phyloP scores from a whole-genome alignment of 1,140 invertebrate species.

The Battus philenor region DNA sequence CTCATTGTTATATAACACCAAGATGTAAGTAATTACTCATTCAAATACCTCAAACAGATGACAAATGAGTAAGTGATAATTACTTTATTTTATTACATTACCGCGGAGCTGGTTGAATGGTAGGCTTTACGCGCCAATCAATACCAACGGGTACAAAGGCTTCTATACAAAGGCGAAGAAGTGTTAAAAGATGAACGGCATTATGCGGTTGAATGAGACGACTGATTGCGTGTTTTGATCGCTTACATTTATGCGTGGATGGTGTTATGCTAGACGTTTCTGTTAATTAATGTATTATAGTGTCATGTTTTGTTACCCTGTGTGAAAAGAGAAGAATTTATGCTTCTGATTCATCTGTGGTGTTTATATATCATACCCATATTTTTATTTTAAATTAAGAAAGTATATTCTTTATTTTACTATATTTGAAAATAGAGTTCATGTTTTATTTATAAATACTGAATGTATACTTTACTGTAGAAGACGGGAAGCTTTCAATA shows the following conservation, averaged over 20 bases:
- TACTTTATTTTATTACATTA: slow-evolving; percentile 13
- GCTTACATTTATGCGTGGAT: slow-evolving; percentile 22
- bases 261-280: slow-evolving; percentile 19
- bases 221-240: slow-evolving; percentile 47
- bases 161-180: slow-evolving; percentile 28
- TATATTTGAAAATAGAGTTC: too few species aligned
- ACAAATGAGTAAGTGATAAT: slow-evolving; percentile 4
- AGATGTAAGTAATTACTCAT: neutral
- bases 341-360: too few species aligned
- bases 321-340: too few species aligned
- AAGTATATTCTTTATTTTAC: too few species aligned
- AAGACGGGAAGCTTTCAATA: too few species aligned
- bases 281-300: neutral
- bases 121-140: slow-evolving; percentile 25
- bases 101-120: slow-evolving; percentile 18
- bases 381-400: too few species aligned
- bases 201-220: slow-evolving; percentile 44
- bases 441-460: too few species aligned
- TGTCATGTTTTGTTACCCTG: too few species aligned
- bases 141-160: slow-evolving; percentile 29
- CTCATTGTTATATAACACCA: too few species aligned
- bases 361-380: too few species aligned
- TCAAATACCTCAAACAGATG: neutral
- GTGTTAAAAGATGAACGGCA: slow-evolving; percentile 48
- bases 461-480: too few species aligned